Base-by-base conservation (phyloP, 1,140 invertebrate species). In the Mya arenaria region DNA sequence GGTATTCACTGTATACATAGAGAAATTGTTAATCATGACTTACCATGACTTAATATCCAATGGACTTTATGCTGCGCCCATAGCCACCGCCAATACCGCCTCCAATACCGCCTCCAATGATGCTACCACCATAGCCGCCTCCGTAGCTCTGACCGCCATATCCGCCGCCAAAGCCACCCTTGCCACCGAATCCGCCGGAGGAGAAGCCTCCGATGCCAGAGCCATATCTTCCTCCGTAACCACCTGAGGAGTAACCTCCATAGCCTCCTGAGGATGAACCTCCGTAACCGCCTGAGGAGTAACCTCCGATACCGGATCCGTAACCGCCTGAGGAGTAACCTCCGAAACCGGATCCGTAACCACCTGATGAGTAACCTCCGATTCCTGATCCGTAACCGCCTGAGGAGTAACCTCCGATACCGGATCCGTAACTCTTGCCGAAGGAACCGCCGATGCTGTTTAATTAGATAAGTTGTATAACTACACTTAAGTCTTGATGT, bases 11-110 rank as follows among this genome's bases (percentile, higher is more conserved):
- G n/a, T n/a, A n/a, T n/a, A n/a, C n/a, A n/a, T n/a, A n/a, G n/a
- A n/a, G n/a, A n/a, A n/a, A n/a, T n/a, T n/a, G n/a, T n/a, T n/a
- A n/a, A n/a, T n/a, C n/a, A n/a, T n/a, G n/a, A n/a, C n/a, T n/a
- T n/a, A n/a, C n/a, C n/a, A n/a, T n/a, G n/a, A n/a, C n/a, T n/a
- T n/a, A n/a, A 23, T 1, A 23, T 32, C 6, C 19, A n/a, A 41
- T 39, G 55, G 37, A 23, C 15, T 25, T 41, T 37, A 4, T 17
- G n/a, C 15, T 23, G 4, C 36, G 15, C 4, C 66, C 66, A 23
- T 48, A 69, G 25, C 66, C 66, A 30, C 66, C 44, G 25, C 65
- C n/a, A n/a, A n/a, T n/a, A n/a, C n/a, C n/a, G n/a, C n/a, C n/a
- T 68, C 65, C 65, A 15, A 25, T 32, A 19, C 66, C 66, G n/a